Base-by-base conservation (phyloP, 2,888 invertebrate genomes). In the Dromius quadrimaculatus region DNA sequence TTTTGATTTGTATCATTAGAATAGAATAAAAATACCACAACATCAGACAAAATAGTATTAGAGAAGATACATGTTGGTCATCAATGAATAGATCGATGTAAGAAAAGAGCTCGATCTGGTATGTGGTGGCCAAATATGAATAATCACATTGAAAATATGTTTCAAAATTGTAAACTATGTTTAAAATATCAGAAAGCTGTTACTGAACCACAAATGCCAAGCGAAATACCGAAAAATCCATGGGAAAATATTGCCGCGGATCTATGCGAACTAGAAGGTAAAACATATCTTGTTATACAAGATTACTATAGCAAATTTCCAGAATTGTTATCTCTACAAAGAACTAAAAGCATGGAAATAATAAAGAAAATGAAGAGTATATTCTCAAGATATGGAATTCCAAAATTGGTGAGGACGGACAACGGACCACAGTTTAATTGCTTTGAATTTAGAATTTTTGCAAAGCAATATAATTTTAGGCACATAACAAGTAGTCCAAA, bases 41-140 rank as follows among this genome's bases (percentile, higher is more conserved):
- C 17, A 17, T n/a, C n/a, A 32, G 20, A 76, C 68, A 66, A 74
- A 63, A 45, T 74, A 8, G 65, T n/a, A n/a, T n/a, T 77, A 59
- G 70, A 71, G 11, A 66, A 69, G 15, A 36, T 76, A 22, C 76
- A 76, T 71, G 72, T 74, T 66, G 70, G 71, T 20, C 76, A 77
- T 68, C 68, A 75, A 64, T 76, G 77, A 1, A 75, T 76, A 19
- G 72, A 73, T 11, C 74, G 75, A 72, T 74, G 73, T 5, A 59
- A 71, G 17, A 8, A 36, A 22, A 72, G 72, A 64, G 77, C 75
- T 9, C 71, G 36, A 45, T 73, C 73, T 20, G 17, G 36, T n/a
- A 71, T 77, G 2, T 77, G 72, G 72, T 76, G 77, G 76, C 76
- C 77, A 9, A 34, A 43, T 5, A 75, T 77, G 63, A 71, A 45